Evolutionary conservation across 92 coral and sea anemone species (phyloP).

Genomic region (Parazoanthus atlanticus): DNA sequence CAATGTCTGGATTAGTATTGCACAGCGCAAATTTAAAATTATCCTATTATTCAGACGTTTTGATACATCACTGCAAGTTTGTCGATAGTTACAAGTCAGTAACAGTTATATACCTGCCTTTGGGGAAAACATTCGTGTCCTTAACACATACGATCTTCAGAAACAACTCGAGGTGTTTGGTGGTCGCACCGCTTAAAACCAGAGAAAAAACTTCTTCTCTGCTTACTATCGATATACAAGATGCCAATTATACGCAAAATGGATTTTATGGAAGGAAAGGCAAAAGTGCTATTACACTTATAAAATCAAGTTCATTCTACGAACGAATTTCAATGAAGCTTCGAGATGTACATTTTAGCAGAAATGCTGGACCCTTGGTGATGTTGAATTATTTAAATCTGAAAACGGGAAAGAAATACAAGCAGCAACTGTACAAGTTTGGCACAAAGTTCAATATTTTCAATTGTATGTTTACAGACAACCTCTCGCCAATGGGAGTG

Average conservation of each 20-base stretch:
- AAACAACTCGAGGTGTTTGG: background rate
- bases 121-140: background rate
- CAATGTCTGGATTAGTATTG: background rate
- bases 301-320: background rate
- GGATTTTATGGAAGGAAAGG: background rate
- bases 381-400: background rate
- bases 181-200: background rate
- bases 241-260: background rate
- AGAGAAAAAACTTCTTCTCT: background rate
- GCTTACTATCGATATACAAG: background rate
- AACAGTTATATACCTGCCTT: background rate
- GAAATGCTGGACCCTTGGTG: background rate
- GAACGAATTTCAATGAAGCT: background rate
- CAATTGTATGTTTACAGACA: background rate
- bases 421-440: background rate
- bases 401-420: background rate
- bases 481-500: background rate
- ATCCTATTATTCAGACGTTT: background rate
- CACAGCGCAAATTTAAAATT: background rate
- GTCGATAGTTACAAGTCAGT: background rate
- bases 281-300: background rate
- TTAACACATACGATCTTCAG: background rate
- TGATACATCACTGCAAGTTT: background rate
- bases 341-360: background rate
- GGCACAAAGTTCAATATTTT: background rate